Percentiles rank a stretch among this genome's conserved stretches.
phyloP scores from a whole-genome alignment of 2,888 invertebrate genomes.

The Synergus laeviventris region DNA sequence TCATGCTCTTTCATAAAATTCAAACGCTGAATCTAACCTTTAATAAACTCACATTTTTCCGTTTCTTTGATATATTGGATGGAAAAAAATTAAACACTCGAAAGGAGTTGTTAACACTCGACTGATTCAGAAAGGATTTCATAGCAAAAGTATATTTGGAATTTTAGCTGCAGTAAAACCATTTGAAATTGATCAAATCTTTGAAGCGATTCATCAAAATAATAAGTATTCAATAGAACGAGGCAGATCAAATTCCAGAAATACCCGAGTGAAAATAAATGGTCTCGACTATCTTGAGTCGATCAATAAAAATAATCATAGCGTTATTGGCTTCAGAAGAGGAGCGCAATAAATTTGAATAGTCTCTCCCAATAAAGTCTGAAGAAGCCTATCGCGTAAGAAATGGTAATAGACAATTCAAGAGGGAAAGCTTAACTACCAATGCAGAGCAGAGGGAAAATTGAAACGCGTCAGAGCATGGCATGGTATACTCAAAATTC shows the following conservation, averaged over 20 bases:
- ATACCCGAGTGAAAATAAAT: background rate
- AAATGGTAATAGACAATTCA: background rate
- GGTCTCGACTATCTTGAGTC: background rate
- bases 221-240: too few species aligned
- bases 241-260: too few species aligned
- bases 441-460: constrained; percentile 42
- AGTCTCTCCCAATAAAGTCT: background rate
- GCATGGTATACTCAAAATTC: constrained; percentile 14
- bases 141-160: background rate
- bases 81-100: background rate
- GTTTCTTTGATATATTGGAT: constrained; percentile 1
- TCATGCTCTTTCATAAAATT: constrained; percentile 20
- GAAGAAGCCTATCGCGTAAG: background rate
- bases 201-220: background rate
- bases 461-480: constrained; percentile 46
- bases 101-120: background rate
- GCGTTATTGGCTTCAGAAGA: background rate
- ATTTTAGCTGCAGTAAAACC: background rate
- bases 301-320: background rate
- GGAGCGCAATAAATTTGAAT: background rate
- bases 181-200: background rate
- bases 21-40: constrained; percentile 10
- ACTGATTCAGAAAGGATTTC: background rate
- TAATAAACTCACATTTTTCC: constrained; percentile 19
- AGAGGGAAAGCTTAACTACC: constrained; percentile 8